Conservation (phyloP, 2,113 vertebrate genomes). For the Apus apus region DNA sequence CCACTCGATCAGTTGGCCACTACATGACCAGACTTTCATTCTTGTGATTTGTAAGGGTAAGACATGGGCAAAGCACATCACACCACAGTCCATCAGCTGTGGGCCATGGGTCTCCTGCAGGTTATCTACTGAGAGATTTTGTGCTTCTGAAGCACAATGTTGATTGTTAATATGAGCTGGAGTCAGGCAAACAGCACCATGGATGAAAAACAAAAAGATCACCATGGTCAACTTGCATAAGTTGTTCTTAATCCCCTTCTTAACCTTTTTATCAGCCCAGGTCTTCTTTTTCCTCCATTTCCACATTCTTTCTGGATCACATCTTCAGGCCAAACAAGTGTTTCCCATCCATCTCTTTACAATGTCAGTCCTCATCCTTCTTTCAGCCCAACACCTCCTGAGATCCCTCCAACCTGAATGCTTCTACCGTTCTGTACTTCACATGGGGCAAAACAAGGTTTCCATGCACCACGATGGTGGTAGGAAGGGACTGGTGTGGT, state of each 20-base stretch:
- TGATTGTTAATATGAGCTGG: not conserved
- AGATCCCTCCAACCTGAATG: not conserved
- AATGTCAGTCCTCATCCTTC: not conserved
- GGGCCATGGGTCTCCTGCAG: not conserved
- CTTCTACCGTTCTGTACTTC: not conserved
- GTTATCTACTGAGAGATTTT: not conserved
- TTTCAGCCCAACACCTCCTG: not conserved
- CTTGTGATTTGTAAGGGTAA: not conserved
- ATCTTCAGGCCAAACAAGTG: not conserved
- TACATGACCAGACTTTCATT: fast-evolving
- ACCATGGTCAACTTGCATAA: not conserved
- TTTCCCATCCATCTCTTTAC: not conserved
- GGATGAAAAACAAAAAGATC: not conserved
- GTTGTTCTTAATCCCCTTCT: not conserved
- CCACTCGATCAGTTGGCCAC: not conserved
- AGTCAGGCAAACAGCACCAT: not conserved
- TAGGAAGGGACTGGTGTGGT: not conserved
- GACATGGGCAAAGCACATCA: not conserved
- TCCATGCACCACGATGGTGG: fast-evolving
- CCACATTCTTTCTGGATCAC: not conserved
- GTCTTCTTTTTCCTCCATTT: not conserved
- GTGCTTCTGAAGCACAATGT: not conserved
- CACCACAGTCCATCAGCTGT: fast-evolving
- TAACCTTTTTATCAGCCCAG: not conserved
- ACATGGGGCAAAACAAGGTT: not conserved